phyloP scores from a whole-genome alignment of 2,113 vertebrate genomes.

The Camarhynchus parvulus region DNA sequence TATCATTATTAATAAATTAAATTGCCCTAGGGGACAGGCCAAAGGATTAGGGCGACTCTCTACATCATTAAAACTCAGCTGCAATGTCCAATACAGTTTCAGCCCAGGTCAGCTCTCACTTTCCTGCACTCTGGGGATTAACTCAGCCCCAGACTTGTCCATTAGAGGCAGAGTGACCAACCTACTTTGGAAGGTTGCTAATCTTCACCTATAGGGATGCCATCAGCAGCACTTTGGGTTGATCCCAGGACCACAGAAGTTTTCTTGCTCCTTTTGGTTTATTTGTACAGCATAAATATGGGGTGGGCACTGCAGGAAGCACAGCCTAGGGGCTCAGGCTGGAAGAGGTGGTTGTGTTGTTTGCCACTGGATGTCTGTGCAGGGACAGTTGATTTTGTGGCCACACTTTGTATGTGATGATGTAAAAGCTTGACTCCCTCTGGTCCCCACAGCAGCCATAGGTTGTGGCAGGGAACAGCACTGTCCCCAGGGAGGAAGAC shows the following conservation, averaged over 20 bases:
- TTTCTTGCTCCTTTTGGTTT: not conserved
- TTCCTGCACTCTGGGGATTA: not conserved
- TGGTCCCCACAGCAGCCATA: rapidly evolving
- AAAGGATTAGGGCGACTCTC: not conserved
- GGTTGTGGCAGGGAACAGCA: not conserved
- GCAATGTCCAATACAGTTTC: rapidly evolving
- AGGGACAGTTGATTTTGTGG: not conserved
- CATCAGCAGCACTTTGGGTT: not conserved
- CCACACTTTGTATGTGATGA: not conserved
- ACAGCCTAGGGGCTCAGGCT: not conserved
- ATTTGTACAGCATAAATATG: not conserved
- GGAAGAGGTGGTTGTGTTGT: not conserved
- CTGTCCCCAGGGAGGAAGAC: not conserved
- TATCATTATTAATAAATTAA: not conserved
- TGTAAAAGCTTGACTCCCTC: not conserved
- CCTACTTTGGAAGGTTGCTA: not conserved
- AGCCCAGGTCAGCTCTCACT: not conserved
- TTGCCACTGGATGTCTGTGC: not conserved
- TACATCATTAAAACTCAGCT: not conserved
- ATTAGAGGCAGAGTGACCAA: not conserved
- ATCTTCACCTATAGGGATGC: not conserved
- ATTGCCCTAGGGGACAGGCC: not conserved
- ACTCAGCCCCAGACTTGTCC: not conserved
- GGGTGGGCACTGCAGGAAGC: not conserved
- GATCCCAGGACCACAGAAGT: not conserved